These are phyloP conservation scores for roundworm (Caenorhabditis elegans) DNA, from an alignment of 1,140 invertebrate genomes.

Conservation along the genomic window DNA sequence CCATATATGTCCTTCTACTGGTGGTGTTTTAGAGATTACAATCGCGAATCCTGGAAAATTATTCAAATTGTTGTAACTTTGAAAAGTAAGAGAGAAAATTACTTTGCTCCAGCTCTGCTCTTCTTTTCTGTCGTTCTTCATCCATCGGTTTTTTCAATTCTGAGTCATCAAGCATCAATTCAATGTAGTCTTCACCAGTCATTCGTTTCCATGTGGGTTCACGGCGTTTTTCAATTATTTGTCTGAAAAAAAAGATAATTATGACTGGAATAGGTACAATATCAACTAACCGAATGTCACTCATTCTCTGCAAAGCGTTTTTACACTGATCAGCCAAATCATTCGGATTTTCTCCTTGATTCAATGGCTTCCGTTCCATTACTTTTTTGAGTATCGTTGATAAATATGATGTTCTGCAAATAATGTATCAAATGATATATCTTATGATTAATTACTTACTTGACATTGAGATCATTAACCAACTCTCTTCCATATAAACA, in stretches of 20 bases:
- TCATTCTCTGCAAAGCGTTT: background rate
- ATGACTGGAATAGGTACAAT: too few species aligned
- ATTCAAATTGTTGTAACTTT: too few species aligned
- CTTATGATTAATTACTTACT: too few species aligned
- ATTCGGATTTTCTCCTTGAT: background rate
- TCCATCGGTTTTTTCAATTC: background rate
- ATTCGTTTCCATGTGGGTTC: background rate
- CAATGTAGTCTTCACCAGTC: background rate
- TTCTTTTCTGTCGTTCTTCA: background rate
- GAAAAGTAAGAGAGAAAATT: background rate
- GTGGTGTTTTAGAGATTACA: background rate
- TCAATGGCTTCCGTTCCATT: background rate
- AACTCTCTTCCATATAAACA: background rate
- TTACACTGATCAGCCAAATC: background rate
- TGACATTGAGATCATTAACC: background rate
- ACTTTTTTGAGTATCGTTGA: background rate
- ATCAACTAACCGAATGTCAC: background rate
- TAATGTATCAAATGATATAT: too few species aligned
- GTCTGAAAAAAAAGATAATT: background rate
- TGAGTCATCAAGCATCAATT: constrained; percentile 13
- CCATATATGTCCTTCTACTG: background rate
- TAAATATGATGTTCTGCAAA: background rate
- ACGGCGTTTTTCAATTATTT: background rate
- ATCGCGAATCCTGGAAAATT: background rate
- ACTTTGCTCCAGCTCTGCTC: background rate